A percentile compares a stretch with the other conserved stretches of the same genome.
Evolutionary conservation across 2,797 vertebrate genomes (phyloP).

Genomic region (Microcaecilia unicolor): DNA sequence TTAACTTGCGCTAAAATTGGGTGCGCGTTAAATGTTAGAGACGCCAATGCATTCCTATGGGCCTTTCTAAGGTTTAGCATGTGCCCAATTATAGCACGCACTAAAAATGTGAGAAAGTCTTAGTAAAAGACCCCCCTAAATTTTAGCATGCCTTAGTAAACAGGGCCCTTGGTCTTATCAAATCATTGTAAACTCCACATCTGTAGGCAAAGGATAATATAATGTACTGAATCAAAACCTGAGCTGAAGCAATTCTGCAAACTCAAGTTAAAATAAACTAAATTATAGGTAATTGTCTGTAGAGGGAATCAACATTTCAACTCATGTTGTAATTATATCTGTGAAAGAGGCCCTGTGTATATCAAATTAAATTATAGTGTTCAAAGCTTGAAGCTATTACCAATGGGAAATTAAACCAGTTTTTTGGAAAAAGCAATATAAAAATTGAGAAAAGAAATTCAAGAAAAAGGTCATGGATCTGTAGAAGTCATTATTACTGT

Average conservation of each 20-base stretch:
- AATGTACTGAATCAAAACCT: constrained; percentile 4
- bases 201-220: neutral
- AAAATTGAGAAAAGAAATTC: constrained; percentile 1
- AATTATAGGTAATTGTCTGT: constrained; percentile 5
- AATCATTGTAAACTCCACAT: neutral
- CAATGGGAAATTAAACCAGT: neutral
- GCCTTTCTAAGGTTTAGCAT: too few relatives aligned
- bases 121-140: too few relatives aligned
- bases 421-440: constrained; percentile 6
- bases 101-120: too few relatives aligned
- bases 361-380: constrained; percentile 4
- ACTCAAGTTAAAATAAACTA: neutral
- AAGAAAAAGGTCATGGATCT: neutral
- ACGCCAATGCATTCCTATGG: too few relatives aligned
- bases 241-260: constrained; percentile 2
- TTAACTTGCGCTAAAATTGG: too few relatives aligned
- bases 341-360: neutral
- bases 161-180: too few relatives aligned
- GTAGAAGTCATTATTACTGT: neutral
- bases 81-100: too few relatives aligned
- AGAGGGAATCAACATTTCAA: constrained; percentile 1
- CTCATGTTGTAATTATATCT: neutral
- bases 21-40: too few relatives aligned
- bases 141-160: too few relatives aligned
- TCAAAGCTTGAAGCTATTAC: neutral